A percentile compares a stretch with the other conserved stretches of the same genome.
Evolutionary conservation across 2,888 invertebrate genomes (phyloP).

Genomic region (Tenthredo amoena): DNA sequence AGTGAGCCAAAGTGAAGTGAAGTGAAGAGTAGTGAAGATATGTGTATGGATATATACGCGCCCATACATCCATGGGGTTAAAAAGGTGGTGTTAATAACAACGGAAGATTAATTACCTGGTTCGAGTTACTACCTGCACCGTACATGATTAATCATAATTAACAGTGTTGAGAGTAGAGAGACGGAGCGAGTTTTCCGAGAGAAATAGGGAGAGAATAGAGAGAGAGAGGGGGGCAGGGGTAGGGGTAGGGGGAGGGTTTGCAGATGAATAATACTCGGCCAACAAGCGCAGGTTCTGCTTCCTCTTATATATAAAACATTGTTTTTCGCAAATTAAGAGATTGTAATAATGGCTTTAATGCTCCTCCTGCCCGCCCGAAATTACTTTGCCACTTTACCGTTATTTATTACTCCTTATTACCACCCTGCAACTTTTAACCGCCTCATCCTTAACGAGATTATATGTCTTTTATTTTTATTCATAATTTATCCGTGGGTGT

Average conservation of each 20-base stretch:
- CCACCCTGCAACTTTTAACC: slow-evolving; percentile 48
- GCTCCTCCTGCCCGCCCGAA: slow-evolving; percentile 65
- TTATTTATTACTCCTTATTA: slow-evolving; percentile 75
- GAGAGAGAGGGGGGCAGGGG: background rate
- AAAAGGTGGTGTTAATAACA: slow-evolving; percentile 56
- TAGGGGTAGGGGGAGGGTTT: background rate
- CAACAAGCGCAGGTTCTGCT: slow-evolving; percentile 48
- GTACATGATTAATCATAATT: slow-evolving; percentile 75
- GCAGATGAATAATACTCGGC: slow-evolving; percentile 52
- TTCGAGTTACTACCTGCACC: slow-evolving; percentile 63
- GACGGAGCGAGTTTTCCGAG: background rate
- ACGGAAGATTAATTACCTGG: slow-evolving; percentile 75
- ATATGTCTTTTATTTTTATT: slow-evolving; percentile 19
- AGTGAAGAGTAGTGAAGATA: background rate
- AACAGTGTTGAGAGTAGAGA: slow-evolving; percentile 64
- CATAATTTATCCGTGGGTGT: background rate
- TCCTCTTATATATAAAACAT: slow-evolving; percentile 31
- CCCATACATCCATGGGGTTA: background rate
- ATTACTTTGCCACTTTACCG: slow-evolving; percentile 74
- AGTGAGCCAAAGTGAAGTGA: background rate
- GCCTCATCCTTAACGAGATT: slow-evolving; percentile 2
- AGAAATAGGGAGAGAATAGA: background rate
- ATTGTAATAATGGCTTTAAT: slow-evolving; percentile 76
- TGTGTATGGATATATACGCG: background rate
- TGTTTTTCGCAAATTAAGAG: slow-evolving; percentile 74